These are phyloP conservation scores for Xerus rutilus DNA, from an alignment of 2,797 vertebrate genomes.

Conservation along the genomic window DNA sequence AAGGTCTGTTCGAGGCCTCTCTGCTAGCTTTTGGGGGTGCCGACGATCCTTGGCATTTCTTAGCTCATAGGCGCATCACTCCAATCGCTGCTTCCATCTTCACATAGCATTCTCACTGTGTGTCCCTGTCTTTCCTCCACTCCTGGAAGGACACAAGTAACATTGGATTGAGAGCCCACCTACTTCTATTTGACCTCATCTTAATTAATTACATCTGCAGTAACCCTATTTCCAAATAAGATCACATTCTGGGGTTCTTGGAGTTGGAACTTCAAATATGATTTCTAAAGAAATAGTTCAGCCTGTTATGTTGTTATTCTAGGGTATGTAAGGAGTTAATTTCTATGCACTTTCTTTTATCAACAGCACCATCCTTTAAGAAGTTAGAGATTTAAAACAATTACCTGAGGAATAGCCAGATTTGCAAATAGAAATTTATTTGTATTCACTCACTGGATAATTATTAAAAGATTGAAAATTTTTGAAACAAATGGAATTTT, in stretches of 20 bases:
- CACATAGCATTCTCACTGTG: background rate
- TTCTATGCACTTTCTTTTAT: background rate
- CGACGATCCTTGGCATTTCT: background rate
- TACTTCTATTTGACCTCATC: background rate
- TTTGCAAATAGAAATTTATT: constrained; percentile 29
- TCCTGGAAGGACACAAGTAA: background rate
- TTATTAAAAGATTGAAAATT: constrained; percentile 25
- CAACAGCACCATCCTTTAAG: background rate
- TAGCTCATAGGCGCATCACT: background rate
- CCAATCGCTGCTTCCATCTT: background rate
- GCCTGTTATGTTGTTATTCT: background rate
- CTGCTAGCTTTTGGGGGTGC: background rate
- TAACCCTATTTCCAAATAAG: constrained; percentile 26
- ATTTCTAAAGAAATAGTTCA: background rate
- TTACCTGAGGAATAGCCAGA: background rate
- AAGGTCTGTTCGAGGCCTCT: background rate
- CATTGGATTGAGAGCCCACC: background rate
- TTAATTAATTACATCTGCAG: background rate
- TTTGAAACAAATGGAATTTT: background rate
- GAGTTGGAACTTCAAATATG: background rate
- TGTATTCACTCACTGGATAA: background rate
- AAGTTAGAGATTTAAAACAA: constrained; percentile 10
- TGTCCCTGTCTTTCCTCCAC: background rate
- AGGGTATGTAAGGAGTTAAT: background rate
- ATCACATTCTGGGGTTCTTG: background rate